phyloP scores from a whole-genome alignment of 35 echinoderm and acorn worm genomes.

The Anneissia japonica region DNA sequence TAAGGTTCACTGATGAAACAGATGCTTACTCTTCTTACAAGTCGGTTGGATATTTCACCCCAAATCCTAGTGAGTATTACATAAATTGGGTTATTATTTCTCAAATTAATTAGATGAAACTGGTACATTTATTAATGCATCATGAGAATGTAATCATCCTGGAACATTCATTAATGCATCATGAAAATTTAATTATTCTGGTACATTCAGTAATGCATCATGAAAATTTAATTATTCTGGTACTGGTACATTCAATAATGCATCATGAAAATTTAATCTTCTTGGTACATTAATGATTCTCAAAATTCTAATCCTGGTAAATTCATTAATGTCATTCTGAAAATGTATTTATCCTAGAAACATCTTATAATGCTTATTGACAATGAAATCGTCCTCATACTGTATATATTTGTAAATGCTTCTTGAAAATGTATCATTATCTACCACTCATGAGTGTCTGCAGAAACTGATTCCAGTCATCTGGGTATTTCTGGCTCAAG shows the following conservation, averaged over 20 bases:
- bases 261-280: no score
- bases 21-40: conserved; percentile 74
- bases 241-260: no score
- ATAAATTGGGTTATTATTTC: neutral
- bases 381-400: no score
- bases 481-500: neutral
- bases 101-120: neutral
- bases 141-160: neutral
- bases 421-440: no score
- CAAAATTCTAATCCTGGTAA: no score
- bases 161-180: conserved; percentile 1
- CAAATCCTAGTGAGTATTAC: conserved; percentile 60
- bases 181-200: no score
- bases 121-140: neutral
- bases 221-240: no score
- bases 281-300: no score
- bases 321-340: no score
- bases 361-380: no score
- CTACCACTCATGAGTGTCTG: neutral
- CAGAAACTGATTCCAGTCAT: neutral
- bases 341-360: no score
- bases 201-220: neutral
- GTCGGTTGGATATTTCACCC: conserved; percentile 75
- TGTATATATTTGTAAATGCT: no score
- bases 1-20: conserved; percentile 56